A percentile compares a stretch with the other conserved stretches of the same genome.
phyloP scores from a whole-genome alignment of 2,797 vertebrate genomes.

The Acanthis flammea region DNA sequence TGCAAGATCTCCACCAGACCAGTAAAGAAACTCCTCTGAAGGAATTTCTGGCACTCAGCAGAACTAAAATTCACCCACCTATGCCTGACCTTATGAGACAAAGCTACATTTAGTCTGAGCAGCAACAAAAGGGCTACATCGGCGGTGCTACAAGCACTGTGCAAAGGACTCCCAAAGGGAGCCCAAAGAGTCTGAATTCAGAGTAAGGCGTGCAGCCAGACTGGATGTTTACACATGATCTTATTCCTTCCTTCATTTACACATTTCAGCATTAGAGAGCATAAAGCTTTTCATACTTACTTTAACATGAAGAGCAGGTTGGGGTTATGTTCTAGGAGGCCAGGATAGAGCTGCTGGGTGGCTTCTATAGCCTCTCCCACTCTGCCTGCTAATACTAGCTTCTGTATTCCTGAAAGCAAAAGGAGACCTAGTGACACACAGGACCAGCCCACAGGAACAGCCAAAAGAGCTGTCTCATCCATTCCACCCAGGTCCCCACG shows the following conservation, averaged over 20 bases:
- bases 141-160: background rate
- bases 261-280: background rate
- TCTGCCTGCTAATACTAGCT: constrained; percentile 94
- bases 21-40: background rate
- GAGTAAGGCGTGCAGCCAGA: background rate
- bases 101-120: background rate
- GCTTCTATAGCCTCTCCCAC: constrained; percentile 95
- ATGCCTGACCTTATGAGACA: background rate
- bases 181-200: background rate
- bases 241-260: background rate
- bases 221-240: background rate
- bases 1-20: background rate
- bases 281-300: constrained; percentile 78
- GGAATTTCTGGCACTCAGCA: background rate
- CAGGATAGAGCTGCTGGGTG: constrained; percentile 94
- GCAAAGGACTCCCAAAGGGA: background rate
- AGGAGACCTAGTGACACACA: background rate
- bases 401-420: constrained; percentile 91
- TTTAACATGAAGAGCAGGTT: constrained; percentile 99
- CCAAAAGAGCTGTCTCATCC: background rate
- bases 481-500: background rate
- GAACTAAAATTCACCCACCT: background rate
- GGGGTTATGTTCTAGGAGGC: constrained; percentile 93
- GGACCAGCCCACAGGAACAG: background rate
- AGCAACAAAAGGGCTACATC: background rate